A percentile compares a stretch with the other conserved stretches of the same genome.
Conservation (phyloP, 2,113 vertebrate species). For the Barnardius zonarius region DNA sequence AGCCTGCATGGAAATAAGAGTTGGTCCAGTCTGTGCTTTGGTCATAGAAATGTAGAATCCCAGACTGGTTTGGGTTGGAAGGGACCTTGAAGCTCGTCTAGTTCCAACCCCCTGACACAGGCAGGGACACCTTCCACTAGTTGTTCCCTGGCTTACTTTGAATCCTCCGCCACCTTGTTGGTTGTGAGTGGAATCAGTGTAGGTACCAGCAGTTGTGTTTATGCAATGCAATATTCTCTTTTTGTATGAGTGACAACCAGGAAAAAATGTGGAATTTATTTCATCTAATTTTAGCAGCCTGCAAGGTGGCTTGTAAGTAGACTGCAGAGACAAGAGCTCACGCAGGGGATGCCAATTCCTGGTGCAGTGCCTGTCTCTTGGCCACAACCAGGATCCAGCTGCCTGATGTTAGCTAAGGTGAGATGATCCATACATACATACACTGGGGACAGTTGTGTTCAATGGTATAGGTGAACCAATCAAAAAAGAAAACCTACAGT, state of each 20-base stretch:
- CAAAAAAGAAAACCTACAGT: background rate
- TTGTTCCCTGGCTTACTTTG: background rate
- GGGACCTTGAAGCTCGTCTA: background rate
- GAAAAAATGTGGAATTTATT: background rate
- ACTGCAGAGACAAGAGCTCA: background rate
- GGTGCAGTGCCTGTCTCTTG: background rate
- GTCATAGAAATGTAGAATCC: background rate
- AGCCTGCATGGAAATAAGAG: background rate
- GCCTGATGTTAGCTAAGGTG: background rate
- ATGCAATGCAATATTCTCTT: background rate
- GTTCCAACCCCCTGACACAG: background rate
- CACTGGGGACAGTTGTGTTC: background rate
- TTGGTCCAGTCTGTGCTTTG: background rate
- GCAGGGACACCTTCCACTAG: background rate
- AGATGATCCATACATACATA: background rate
- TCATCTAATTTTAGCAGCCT: background rate
- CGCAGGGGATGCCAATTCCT: rapidly evolving
- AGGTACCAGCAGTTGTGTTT: background rate
- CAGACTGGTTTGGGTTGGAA: background rate
- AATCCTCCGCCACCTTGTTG: background rate
- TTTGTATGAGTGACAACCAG: background rate
- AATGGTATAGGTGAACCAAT: background rate
- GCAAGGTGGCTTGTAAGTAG: background rate
- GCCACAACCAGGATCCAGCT: background rate
- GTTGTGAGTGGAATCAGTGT: background rate